Conservation (phyloP, 2,113 vertebrate species). For the Gambusia affinis region DNA sequence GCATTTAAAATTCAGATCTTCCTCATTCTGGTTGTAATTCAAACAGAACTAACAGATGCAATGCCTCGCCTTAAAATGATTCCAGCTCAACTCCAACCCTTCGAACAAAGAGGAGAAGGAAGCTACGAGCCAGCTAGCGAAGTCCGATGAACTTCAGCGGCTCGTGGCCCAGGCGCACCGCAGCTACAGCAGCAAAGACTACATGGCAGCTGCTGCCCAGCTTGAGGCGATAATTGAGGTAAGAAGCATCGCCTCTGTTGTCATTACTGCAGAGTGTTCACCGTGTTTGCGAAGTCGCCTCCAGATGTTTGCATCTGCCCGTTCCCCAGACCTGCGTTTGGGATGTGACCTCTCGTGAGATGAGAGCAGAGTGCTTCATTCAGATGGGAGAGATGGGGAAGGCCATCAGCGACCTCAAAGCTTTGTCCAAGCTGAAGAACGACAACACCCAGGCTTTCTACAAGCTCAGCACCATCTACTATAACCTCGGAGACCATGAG, state of each 20-base stretch:
- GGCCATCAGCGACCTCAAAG: slow-evolving; percentile 95
- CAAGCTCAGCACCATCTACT: slow-evolving; percentile 96
- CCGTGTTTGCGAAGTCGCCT: background rate
- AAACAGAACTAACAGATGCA: background rate
- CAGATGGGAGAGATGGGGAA: slow-evolving; percentile 91
- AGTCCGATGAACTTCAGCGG: slow-evolving; percentile 91
- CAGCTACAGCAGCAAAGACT: slow-evolving; percentile 83
- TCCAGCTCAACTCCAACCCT: slow-evolving; percentile 91
- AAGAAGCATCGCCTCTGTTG: slow-evolving; percentile 48
- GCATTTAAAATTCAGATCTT: too few relatives aligned
- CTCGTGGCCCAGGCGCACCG: slow-evolving; percentile 81
- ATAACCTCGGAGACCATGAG: slow-evolving; percentile 93
- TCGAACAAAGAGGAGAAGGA: slow-evolving; percentile 88
- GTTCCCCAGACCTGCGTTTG: slow-evolving; percentile 90
- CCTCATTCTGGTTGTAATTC: background rate
- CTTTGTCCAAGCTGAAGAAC: slow-evolving; percentile 91
- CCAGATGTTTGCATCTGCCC: slow-evolving; percentile 28
- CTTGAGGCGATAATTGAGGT: slow-evolving; percentile 91
- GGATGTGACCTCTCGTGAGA: slow-evolving; percentile 91
- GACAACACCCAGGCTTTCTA: slow-evolving; percentile 96
- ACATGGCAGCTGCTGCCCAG: slow-evolving; percentile 78
- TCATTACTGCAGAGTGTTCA: background rate
- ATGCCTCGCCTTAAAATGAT: slow-evolving; percentile 20
- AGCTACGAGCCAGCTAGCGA: slow-evolving; percentile 87
- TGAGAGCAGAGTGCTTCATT: slow-evolving; percentile 94